Evolutionary conservation across 2,797 vertebrate genomes (phyloP).

Genomic region (Leptatherina wallacei): DNA sequence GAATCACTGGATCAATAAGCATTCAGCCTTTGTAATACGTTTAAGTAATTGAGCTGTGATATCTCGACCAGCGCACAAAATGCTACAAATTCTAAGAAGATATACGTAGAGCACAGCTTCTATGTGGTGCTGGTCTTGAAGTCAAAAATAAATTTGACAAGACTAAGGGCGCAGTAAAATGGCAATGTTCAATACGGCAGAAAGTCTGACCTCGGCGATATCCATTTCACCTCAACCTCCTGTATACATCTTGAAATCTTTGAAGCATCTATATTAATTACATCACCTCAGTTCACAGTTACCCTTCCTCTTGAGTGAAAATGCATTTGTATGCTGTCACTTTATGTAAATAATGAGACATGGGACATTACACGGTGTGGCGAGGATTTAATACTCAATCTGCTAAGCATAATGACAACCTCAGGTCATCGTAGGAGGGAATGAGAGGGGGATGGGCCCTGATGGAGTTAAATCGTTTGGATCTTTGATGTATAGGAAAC

Average conservation of each 20-base stretch:
- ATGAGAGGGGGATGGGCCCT: conserved; percentile 22
- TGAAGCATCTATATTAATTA: conserved; percentile 66
- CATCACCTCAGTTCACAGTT: conserved; percentile 35
- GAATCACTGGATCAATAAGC: conserved; percentile 30
- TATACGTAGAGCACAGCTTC: conserved; percentile 3
- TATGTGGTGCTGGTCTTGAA: conserved; percentile 6
- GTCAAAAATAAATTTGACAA: conserved; percentile 11
- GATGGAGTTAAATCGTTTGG: conserved; percentile 37
- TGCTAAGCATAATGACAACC: conserved; percentile 56
- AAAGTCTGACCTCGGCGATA: conserved; percentile 43
- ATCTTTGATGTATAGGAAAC: conserved; percentile 38
- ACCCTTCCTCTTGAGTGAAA: conserved; percentile 45
- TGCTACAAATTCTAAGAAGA: conserved; percentile 14
- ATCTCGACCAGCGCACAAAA: conserved; percentile 23
- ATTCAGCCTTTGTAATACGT: conserved; percentile 4
- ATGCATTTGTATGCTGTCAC: conserved; percentile 57
- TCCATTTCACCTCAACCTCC: conserved; percentile 24
- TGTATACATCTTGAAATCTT: conserved; percentile 21
- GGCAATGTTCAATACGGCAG: conserved; percentile 52
- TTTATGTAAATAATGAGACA: conserved; percentile 64
- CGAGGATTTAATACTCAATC: conserved; percentile 66
- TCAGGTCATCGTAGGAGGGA: conserved; percentile 36
- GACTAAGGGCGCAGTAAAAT: conserved; percentile 45
- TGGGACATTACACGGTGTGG: conserved; percentile 48
- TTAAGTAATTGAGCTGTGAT: conserved; percentile 29